phyloP scores from a whole-genome alignment of 1,140 invertebrate species.

The Branchinecta lynchi region DNA sequence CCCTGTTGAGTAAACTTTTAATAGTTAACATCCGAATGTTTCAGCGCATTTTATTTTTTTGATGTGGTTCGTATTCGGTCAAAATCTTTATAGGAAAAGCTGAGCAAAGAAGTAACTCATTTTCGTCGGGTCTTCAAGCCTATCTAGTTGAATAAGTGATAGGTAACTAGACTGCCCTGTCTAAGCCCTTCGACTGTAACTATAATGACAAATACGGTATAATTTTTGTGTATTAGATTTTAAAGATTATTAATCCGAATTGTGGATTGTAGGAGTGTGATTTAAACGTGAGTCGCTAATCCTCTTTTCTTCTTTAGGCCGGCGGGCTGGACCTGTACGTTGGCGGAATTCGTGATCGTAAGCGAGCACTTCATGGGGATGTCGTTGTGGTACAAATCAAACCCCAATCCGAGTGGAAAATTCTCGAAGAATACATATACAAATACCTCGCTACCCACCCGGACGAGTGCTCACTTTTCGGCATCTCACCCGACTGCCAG shows the following conservation, averaged over 20 bases:
- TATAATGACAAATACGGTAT: not conserved
- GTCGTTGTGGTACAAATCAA: slow-evolving; percentile 36
- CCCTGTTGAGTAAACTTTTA: no score
- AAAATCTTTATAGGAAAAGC: not conserved
- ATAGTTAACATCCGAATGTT: no score
- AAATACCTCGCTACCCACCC: not conserved
- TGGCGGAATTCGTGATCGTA: slow-evolving; percentile 33
- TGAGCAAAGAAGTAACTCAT: no score
- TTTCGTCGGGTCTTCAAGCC: no score
- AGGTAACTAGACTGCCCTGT: no score
- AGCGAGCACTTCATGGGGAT: slow-evolving; percentile 41
- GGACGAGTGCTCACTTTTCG: not conserved
- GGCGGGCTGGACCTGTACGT: slow-evolving; percentile 38
- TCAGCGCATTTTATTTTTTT: no score
- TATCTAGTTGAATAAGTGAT: no score
- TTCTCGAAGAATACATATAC: slow-evolving; percentile 22
- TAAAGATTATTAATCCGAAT: not conserved
- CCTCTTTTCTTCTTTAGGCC: slow-evolving; percentile 28
- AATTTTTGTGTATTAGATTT: no score
- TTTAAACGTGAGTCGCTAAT: not conserved
- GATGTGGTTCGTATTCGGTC: not conserved
- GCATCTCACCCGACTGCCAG: slow-evolving; percentile 20
- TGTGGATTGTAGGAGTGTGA: not conserved
- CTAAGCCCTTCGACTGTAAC: not conserved
- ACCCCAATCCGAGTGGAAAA: slow-evolving; percentile 34